Percentiles rank a stretch among this genome's conserved stretches.
Evolutionary conservation across 2,888 invertebrate species (phyloP).

Genomic region (Eutolmus rufibarbis): DNA sequence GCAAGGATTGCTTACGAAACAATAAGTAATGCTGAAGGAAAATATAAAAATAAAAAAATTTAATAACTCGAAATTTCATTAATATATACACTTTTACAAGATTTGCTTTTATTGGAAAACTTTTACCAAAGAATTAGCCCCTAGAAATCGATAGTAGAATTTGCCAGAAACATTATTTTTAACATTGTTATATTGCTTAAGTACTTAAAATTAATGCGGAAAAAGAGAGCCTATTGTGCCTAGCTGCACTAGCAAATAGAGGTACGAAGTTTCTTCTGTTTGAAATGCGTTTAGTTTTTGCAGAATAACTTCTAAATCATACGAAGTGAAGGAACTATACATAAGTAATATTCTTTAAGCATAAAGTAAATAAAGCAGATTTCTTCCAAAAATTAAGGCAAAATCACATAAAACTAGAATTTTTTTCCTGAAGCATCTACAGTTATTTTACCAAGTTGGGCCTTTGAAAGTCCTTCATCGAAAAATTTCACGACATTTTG

Average conservation of each 20-base stretch:
- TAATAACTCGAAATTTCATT: too few species aligned
- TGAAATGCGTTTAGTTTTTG: background rate
- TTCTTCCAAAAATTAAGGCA: background rate
- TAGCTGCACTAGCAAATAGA: background rate
- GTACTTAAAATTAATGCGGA: background rate
- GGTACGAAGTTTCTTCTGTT: background rate
- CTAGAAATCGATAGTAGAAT: background rate
- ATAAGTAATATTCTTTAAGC: too few species aligned
- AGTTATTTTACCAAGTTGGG: slow-evolving; percentile 50
- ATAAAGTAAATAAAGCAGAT: background rate
- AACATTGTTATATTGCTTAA: background rate
- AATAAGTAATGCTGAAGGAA: too few species aligned
- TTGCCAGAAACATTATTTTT: background rate
- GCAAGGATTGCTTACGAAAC: too few species aligned
- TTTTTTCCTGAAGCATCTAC: background rate
- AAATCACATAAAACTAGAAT: background rate
- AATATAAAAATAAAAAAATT: too few species aligned
- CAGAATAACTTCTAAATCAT: background rate
- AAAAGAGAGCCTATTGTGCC: background rate
- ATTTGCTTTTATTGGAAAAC: too few species aligned
- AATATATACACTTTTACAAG: too few species aligned
- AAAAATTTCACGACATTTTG: slow-evolving; percentile 50
- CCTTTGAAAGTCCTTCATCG: slow-evolving; percentile 47
- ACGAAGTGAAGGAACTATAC: too few species aligned
- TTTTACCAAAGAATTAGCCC: background rate